phyloP scores from a whole-genome alignment of 2,888 invertebrate genomes.

The Nomada hirtipes region DNA sequence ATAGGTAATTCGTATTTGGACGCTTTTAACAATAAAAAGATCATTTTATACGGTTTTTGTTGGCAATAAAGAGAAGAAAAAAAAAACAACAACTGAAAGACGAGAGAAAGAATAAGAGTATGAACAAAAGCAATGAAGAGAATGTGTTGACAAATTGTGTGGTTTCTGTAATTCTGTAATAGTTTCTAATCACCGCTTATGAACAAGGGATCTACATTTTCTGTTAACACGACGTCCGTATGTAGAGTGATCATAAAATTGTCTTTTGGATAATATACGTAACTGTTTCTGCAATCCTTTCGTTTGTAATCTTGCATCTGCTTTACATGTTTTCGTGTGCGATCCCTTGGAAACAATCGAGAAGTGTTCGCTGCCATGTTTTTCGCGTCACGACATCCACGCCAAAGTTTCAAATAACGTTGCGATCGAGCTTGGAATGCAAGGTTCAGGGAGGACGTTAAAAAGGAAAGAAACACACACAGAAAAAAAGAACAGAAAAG shows the following conservation, averaged over 20 bases:
- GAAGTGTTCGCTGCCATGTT: constrained; percentile 34
- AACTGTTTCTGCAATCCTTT: constrained; percentile 55
- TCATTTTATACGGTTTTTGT: constrained; percentile 66
- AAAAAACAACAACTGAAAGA: constrained; percentile 26
- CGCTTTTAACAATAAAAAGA: constrained; percentile 72
- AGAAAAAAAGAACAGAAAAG: background rate
- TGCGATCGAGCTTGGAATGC: constrained; percentile 41
- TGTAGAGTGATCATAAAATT: constrained; percentile 52
- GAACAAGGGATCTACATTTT: constrained; percentile 54
- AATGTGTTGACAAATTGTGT: constrained; percentile 27
- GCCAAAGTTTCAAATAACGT: constrained; percentile 45
- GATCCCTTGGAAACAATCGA: constrained; percentile 48
- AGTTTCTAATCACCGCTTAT: constrained; percentile 28
- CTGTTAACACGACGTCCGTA: constrained; percentile 45
- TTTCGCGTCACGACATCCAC: constrained; percentile 42
- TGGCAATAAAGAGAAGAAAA: constrained; percentile 45
- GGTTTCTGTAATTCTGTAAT: constrained; percentile 33
- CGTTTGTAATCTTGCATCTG: constrained; percentile 55
- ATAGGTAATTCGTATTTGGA: constrained; percentile 74
- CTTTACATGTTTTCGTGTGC: constrained; percentile 43
- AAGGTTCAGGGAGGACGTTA: constrained; percentile 40
- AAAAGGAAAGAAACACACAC: constrained; percentile 6
- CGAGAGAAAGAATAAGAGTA: constrained; percentile 13
- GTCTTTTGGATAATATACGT: constrained; percentile 63
- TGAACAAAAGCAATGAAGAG: constrained; percentile 12